Base-by-base conservation (phyloP, 2,797 vertebrate species). In the Argyrosomus regius region DNA sequence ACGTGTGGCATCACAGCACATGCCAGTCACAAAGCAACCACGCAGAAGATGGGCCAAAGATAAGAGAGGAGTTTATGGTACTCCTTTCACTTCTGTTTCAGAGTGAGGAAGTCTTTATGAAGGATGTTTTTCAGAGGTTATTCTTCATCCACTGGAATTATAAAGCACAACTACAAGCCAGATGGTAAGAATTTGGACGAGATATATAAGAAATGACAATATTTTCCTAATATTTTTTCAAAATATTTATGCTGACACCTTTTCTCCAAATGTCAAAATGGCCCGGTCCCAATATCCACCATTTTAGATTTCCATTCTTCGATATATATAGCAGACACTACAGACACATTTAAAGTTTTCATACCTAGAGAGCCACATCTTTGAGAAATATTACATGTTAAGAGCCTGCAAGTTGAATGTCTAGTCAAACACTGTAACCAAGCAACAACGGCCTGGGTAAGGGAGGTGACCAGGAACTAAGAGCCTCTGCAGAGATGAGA, bases 341-440 rank as follows among this genome's bases (percentile, higher is more conserved):
- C 31, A 35, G 35, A 35, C 35, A 35, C 7, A 35, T 35, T 35
- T 35, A 35, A 35, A 35, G 7, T 35, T 35, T 35, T 35, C 35
- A 35, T 35, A 35, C 45, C 53, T 26, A 57, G 49, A 59, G 56
- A 74, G 59, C 12, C 26, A 24, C 0, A 41, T 60, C 60, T 72
- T 63, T 80, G 58, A 52, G 39, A 76, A 80, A 69, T 35, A 45
- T 72, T 56, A 63, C 62, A 81, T 52, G 53, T 43, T 57, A 53
- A 48, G 35, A 76, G 22, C 3, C 76, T 82, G 67, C 41, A 72
- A 72, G 70, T 71, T 70, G 31, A n/a, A 67, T 71, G 60, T 72
- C 71, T 85, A 45, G 78, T 78, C 72, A 65, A 79, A 79, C 62
- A 78, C 78, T 43, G 88, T 91, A 82, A 88, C 89, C 56, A 89